Conservation (phyloP, 1,140 invertebrate genomes). For the Sitobion miscanthi region DNA sequence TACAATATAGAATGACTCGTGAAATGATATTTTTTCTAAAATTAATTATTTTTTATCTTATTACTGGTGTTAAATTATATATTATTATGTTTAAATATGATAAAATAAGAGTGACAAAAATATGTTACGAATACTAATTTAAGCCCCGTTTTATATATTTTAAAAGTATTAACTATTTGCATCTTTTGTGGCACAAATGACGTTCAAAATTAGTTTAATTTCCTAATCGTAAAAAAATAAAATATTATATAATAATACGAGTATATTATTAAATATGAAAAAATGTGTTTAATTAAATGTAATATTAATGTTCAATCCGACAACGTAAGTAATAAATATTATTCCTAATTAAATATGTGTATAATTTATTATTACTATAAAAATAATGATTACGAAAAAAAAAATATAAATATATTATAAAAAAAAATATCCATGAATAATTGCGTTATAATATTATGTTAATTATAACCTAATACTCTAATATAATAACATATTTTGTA, state of each 20-base stretch:
- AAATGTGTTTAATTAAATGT: neutral
- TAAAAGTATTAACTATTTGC: too few species aligned
- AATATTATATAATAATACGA: too few species aligned
- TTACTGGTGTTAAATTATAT: neutral
- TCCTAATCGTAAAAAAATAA: too few species aligned
- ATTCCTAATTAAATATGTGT: neutral
- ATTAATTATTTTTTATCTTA: neutral
- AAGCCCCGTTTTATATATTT: neutral
- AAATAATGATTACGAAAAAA: neutral
- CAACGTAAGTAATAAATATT: neutral
- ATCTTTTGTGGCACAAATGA: neutral
- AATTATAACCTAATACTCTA: neutral
- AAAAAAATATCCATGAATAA: neutral
- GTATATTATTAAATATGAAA: neutral
- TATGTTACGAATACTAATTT: neutral
- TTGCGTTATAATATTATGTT: neutral
- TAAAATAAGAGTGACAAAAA: neutral
- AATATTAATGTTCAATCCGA: neutral
- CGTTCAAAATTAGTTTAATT: too few species aligned
- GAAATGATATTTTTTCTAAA: neutral
- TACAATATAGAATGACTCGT: neutral
- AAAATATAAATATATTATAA: neutral
- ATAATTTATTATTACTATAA: neutral
- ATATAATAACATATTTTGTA: too few species aligned
- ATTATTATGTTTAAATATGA: neutral